Evolutionary conservation across 2,888 invertebrate species (phyloP), one percentile per base, ranked within the genome.

Genomic region (Leptogaster cylindrica): DNA sequence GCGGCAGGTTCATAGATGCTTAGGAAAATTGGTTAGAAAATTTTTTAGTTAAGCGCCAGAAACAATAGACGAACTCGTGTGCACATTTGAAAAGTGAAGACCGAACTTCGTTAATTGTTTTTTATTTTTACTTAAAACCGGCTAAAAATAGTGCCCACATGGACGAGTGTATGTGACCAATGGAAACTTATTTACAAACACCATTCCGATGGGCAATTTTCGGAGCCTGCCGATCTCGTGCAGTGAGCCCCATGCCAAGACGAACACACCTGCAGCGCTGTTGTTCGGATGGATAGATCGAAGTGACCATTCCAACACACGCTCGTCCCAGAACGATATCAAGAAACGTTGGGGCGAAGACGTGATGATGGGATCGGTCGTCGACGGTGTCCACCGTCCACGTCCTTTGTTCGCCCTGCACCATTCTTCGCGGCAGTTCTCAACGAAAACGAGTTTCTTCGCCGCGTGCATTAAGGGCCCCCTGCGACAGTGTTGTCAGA

Each of bases 401-500:
- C 16, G 31, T 51, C 51, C 51, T 51, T 50, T 18, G 6, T 48
- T 18, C 16, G 27, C 4, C 36, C 31, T 31, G 31, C 33, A 39
- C 25, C 39, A 10, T 12, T 7, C n/a, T 20, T 36, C 5, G 36
- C 20, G 16, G 20, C 20, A 5, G 25, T 55, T 25, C 12, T 25
- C 14, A 3, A 20, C 18, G 6, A 36, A 36, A 55, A 55, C 55
- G 18, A 36, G 55, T 55, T 55, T 55, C 12, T 36, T 55, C 55
- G 23, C 55, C 55, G 20, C 36, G 55, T 55, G 55, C 55, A 39
- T 23, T 31, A 52, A 55, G 55, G 55, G 55, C 55, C 20, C 55
- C 39, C 39, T 2, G n/a, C 8, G 16, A 23, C 55, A 36, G 1
- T 39, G 55, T 55, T 55, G 55, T 55, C 55, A 55, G 55, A 55